phyloP scores from a whole-genome alignment of 2,888 invertebrate species.

The Kuschelorhynchus macadamiae region DNA sequence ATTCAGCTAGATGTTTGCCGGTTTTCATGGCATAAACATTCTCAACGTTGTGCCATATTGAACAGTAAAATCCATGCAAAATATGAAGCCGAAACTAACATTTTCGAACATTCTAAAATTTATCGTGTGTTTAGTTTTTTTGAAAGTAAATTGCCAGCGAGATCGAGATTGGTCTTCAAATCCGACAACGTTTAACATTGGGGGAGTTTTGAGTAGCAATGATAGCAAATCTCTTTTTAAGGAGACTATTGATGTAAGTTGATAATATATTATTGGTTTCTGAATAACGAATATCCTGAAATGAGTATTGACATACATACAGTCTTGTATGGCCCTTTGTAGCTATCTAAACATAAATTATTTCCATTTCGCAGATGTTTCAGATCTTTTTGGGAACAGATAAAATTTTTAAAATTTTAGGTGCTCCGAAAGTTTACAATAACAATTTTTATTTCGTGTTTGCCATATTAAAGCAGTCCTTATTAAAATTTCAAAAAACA shows the following conservation, averaged over 20 bases:
- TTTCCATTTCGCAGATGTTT: no score
- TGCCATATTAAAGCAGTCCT: no score
- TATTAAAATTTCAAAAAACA: no score
- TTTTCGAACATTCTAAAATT: constrained; percentile 5
- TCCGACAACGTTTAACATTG: constrained; percentile 82
- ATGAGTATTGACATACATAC: no score
- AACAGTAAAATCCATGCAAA: no score
- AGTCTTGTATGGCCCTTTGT: no score
- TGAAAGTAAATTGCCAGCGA: constrained; percentile 24
- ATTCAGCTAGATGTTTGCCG: constrained; percentile 25
- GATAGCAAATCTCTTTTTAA: constrained; percentile 86
- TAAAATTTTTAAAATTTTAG: no score
- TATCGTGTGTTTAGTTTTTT: constrained; percentile 8
- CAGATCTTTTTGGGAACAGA: no score
- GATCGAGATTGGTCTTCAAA: constrained; percentile 62
- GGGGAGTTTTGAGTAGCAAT: constrained; percentile 91
- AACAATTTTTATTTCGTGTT: no score
- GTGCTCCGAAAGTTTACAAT: no score
- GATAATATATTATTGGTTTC: not conserved
- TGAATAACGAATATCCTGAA: no score
- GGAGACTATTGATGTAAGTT: constrained; percentile 85
- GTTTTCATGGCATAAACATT: constrained; percentile 12
- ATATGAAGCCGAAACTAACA: not conserved
- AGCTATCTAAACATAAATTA: no score
- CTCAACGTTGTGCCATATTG: not conserved